Evolutionary conservation across 2,888 invertebrate genomes (phyloP).

Genomic region (Hypomecis punctinalis): DNA sequence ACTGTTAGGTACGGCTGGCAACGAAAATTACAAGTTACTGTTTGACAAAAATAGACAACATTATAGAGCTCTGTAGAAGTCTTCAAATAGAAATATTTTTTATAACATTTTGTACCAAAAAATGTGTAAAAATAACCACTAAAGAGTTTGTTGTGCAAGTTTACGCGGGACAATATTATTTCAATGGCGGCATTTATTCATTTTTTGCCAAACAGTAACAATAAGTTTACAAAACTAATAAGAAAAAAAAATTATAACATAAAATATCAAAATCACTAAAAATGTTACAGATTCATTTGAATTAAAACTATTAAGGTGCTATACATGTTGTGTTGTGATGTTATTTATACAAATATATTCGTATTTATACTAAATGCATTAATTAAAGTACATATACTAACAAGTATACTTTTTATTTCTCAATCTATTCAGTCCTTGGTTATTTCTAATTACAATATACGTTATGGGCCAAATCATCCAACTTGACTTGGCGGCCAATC

Average conservation of each 20-base stretch:
- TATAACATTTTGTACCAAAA: too few relatives aligned
- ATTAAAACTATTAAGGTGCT: conserved; percentile 42
- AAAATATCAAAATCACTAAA: neutral
- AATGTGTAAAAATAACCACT: too few relatives aligned
- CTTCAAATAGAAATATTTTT: too few relatives aligned
- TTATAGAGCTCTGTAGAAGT: too few relatives aligned
- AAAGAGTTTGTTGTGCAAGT: too few relatives aligned
- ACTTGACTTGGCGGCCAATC: too few relatives aligned
- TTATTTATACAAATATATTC: conserved; percentile 41
- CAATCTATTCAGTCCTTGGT: conserved; percentile 48
- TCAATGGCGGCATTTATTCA: too few relatives aligned
- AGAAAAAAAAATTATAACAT: conserved; percentile 1
- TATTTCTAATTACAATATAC: conserved; percentile 26
- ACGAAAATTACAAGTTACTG: too few relatives aligned
- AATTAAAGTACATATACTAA: conserved; percentile 61
- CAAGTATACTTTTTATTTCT: conserved; percentile 49
- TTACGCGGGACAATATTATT: too few relatives aligned
- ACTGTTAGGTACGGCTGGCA: neutral
- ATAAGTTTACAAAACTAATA: conserved; percentile 11
- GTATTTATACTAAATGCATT: conserved; percentile 45
- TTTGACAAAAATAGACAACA: neutral
- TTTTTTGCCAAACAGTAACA: too few relatives aligned
- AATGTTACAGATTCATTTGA: conserved; percentile 1
- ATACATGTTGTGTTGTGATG: conserved; percentile 46
- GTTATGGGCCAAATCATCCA: too few relatives aligned